Base-by-base conservation (phyloP, 2,113 vertebrate species). In the Thamnaconus septentrionalis region DNA sequence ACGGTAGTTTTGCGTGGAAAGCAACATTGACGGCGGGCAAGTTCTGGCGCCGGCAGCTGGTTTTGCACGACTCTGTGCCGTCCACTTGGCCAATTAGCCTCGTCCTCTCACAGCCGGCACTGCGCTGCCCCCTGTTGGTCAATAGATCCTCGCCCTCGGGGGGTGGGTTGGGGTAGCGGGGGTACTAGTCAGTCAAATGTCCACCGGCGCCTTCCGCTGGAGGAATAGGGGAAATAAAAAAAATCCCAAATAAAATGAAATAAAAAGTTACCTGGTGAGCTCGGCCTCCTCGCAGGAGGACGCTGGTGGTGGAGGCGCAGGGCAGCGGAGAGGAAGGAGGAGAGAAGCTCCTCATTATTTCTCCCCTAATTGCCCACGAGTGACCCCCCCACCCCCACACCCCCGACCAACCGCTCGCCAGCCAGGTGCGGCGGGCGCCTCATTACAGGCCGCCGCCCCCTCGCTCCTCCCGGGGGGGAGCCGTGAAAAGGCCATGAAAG, bases 401-500 rank as follows among this genome's bases (percentile, higher is more conserved):
- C 64, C 80, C 18, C 78, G 85, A 80, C 81, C 74, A 73, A 59
- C 80, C 79, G 71, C 70, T 73, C 73, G 80, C 81, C 84, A 87
- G 62, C 87, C 86, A 88, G 84, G 85, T 85, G 82, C 79, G 72
- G 73, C 61, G 81, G 72, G 73, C 59, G 83, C 80, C 89, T 89
- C 89, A 89, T 90, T 90, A 90, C 78, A 68, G 82, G 75, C 76
- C 78, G 18, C 18, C 18, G 79, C 81, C 83, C 83, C 84, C 85
- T 79, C 81, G 55, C 68, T 53, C 78, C 79, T 86, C 83, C 87
- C 86, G 60, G 61, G 88, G 85, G 84, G 59, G 78, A 75, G 61
- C 66, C 87, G 83, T 88, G 86, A 90, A 88, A 90, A 88, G 89
- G 89, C 89, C 89, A 88, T 82, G 84, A 85, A 88, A 90, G 89